Evolutionary conservation across 1,140 invertebrate species (phyloP), one percentile per base, ranked within the genome.

Genomic region (Pemphigus obesinymphae): DNA sequence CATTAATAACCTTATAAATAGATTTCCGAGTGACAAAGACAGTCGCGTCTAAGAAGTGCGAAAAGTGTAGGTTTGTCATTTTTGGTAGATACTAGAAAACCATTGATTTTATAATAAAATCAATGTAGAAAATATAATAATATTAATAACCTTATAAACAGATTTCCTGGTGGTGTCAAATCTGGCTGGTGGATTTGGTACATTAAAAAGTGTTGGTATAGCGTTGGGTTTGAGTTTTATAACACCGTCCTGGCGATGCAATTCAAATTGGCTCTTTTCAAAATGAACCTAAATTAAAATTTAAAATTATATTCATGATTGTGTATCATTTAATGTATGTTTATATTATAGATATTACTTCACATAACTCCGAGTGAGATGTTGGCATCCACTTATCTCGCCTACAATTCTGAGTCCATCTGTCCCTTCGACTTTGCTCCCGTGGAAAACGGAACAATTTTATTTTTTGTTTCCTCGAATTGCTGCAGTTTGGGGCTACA

Each of bases 331-430:
- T 11, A 55, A 55, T 23, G 11, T 26, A 23, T 37, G 29, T 68
- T 68, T 68, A 68, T n/a, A 68, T n/a, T 40, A 8, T n/a, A 37
- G n/a, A 68, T 3, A 45, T 26, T 72, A 72, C 40, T 72, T 72
- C n/a, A 10, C 37, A 48, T 72, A 48, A 26, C 15, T 72, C 23
- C 17, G 68, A 72, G 26, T 72, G 68, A 45, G 13, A 10, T 45
- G 40, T 72, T 6, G 40, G 68, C 45, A 8, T 72, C 68, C 68
- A 72, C 40, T 72, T 72, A 72, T 72, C 68, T 72, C 68, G 40
- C 68, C 40, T 26, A 72, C 66, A 40, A 70, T 72, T 72, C 1
- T 72, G 68, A 11, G 45, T 23, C 0, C 43, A 72, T 72, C 17
- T 72, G 11, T 72, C 68, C n/a, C 11, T 48, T 29, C 68, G 29